A percentile compares a stretch with the other conserved stretches of the same genome.
These are phyloP conservation scores for Macroramphosus scolopax DNA, from an alignment of 2,797 vertebrate species.

Conservation along the genomic window DNA sequence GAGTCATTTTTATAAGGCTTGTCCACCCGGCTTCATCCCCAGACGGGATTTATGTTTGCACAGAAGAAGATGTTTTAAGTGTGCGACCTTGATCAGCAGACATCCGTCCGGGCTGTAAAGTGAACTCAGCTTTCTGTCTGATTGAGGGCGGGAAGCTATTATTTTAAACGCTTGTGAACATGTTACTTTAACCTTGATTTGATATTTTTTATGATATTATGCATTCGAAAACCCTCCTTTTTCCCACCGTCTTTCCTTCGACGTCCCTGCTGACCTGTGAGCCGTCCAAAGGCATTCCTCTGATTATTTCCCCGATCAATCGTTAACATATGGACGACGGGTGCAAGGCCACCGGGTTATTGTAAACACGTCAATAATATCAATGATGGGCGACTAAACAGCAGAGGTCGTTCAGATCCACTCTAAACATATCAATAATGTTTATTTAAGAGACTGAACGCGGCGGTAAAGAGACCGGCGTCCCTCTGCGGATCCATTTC, in stretches of 20 bases:
- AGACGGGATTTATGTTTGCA: too few species aligned
- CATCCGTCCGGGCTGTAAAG: slow-evolving; percentile 11
- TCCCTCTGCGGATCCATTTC: slow-evolving; percentile 48
- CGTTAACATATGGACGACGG: slow-evolving; percentile 58
- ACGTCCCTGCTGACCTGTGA: slow-evolving; percentile 29
- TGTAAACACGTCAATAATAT: slow-evolving; percentile 71
- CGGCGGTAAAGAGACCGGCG: slow-evolving; percentile 2
- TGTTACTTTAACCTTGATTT: background rate
- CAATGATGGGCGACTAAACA: slow-evolving; percentile 56
- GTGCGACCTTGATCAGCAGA: background rate
- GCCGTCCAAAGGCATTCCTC: slow-evolving; percentile 60
- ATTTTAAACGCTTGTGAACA: slow-evolving; percentile 6
- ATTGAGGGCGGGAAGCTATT: background rate
- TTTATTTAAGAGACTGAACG: slow-evolving; percentile 61
- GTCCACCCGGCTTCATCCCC: too few species aligned
- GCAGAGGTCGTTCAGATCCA: slow-evolving; percentile 52
- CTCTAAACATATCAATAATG: slow-evolving; percentile 71
- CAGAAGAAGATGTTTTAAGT: too few species aligned
- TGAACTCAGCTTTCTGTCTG: slow-evolving; percentile 9
- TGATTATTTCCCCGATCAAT: slow-evolving; percentile 49
- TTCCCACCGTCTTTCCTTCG: background rate
- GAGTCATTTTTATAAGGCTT: too few species aligned
- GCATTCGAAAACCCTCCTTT: slow-evolving; percentile 12
- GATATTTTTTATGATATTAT: background rate
- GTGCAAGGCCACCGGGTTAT: slow-evolving; percentile 46